phyloP scores from a whole-genome alignment of 92 coral and sea anemone species.

The Umimayanthus chanpuru region DNA sequence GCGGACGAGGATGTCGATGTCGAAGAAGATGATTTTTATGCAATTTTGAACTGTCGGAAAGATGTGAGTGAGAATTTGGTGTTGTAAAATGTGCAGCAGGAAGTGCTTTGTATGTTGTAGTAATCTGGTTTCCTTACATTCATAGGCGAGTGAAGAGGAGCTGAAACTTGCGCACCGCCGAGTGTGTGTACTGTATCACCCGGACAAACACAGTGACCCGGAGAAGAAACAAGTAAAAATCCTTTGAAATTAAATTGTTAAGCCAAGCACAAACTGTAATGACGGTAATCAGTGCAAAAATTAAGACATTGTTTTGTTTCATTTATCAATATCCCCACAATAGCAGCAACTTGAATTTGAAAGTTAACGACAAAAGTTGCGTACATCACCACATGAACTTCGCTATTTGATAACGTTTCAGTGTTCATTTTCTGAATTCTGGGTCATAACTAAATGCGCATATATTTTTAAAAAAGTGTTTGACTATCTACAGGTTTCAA shows the following conservation, averaged over 20 bases:
- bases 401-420: no score
- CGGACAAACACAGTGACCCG: slow-evolving; percentile 87
- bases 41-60: slow-evolving; percentile 89
- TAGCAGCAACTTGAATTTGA: not conserved
- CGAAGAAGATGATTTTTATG: slow-evolving; percentile 82
- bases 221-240: slow-evolving; percentile 79
- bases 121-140: not conserved
- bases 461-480: not conserved
- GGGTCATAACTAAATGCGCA: not conserved
- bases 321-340: no score
- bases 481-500: not conserved
- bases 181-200: slow-evolving; percentile 90
- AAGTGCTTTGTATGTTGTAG: not conserved
- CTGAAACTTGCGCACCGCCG: slow-evolving; percentile 90
- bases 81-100: not conserved
- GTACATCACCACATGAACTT: no score
- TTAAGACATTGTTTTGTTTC: not conserved
- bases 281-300: not conserved
- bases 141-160: slow-evolving; percentile 90
- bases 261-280: not conserved
- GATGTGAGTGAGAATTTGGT: slow-evolving; percentile 59
- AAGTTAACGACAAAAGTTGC: no score
- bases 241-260: not conserved
- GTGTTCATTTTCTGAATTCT: no score
- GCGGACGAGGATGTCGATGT: slow-evolving; percentile 81